phyloP scores from a whole-genome alignment of 2,888 invertebrate genomes.

The Acanthosepion lycidas region DNA sequence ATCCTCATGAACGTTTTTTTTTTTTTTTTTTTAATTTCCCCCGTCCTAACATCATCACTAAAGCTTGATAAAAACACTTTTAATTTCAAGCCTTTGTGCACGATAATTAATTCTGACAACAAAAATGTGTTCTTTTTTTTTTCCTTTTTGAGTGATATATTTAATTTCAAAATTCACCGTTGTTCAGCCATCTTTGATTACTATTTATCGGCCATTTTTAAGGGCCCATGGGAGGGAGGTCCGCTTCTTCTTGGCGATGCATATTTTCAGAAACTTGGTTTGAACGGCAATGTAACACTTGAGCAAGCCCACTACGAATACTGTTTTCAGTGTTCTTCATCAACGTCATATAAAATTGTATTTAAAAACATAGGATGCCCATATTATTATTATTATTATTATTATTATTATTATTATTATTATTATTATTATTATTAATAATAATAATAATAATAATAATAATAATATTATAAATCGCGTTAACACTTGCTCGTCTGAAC shows the following conservation, averaged over 20 bases:
- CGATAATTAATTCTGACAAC: neutral
- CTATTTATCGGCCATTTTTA: neutral
- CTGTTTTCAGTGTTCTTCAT: neutral
- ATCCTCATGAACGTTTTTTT: neutral
- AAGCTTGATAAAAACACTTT: neutral
- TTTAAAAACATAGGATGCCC: too few relatives aligned
- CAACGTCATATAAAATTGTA: neutral
- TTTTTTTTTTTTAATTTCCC: neutral
- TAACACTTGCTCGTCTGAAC: neutral
- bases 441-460: too few relatives aligned
- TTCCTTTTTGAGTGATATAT: neutral
- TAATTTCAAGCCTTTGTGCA: neutral
- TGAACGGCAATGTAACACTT: neutral
- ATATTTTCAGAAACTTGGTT: neutral
- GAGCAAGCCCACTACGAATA: neutral
- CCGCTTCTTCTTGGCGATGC: neutral
- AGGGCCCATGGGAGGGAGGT: neutral
- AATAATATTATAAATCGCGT: too few relatives aligned
- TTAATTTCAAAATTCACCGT: neutral
- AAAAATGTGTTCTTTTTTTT: neutral
- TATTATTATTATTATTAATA: too few relatives aligned
- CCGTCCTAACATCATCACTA: neutral
- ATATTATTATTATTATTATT: too few relatives aligned
- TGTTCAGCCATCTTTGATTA: neutral
- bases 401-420: too few relatives aligned